A percentile compares a stretch with the other conserved stretches of the same genome.
Evolutionary conservation across 1,140 invertebrate genomes (phyloP).

Genomic region (Glomeris maerens): DNA sequence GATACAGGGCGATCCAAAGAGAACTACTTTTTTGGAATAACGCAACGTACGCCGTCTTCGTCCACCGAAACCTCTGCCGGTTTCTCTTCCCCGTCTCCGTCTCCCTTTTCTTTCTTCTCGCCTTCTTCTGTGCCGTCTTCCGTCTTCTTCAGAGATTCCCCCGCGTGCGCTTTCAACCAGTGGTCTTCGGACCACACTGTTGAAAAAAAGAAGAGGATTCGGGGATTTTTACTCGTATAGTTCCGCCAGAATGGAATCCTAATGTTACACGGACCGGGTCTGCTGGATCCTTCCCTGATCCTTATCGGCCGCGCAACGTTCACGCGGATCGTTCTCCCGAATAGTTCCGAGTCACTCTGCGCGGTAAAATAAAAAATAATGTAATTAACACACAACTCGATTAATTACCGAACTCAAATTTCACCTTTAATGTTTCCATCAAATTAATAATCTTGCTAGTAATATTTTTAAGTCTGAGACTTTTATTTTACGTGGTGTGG

Average conservation of each 20-base stretch:
- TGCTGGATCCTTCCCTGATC: slow-evolving; percentile 84
- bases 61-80: too few species aligned
- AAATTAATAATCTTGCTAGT: too few species aligned
- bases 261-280: slow-evolving; percentile 41
- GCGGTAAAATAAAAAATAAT: slow-evolving; percentile 11
- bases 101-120: slow-evolving; percentile 23
- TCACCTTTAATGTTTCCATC: too few species aligned
- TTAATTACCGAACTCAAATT: background rate
- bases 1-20: too few species aligned
- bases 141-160: slow-evolving; percentile 51
- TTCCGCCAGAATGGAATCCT: background rate
- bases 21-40: too few species aligned
- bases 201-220: slow-evolving; percentile 1
- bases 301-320: slow-evolving; percentile 93
- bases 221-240: background rate
- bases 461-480: too few species aligned
- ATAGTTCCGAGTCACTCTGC: slow-evolving; percentile 94
- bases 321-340: slow-evolving; percentile 89
- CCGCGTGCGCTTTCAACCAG: slow-evolving; percentile 90
- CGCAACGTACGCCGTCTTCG: too few species aligned
- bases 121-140: slow-evolving; percentile 33
- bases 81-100: slow-evolving; percentile 20
- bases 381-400: background rate
- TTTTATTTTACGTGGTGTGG: background rate
- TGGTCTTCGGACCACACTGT: slow-evolving; percentile 89